Evolutionary conservation across 2,888 invertebrate species (phyloP).

Genomic region (Protonemura montana): DNA sequence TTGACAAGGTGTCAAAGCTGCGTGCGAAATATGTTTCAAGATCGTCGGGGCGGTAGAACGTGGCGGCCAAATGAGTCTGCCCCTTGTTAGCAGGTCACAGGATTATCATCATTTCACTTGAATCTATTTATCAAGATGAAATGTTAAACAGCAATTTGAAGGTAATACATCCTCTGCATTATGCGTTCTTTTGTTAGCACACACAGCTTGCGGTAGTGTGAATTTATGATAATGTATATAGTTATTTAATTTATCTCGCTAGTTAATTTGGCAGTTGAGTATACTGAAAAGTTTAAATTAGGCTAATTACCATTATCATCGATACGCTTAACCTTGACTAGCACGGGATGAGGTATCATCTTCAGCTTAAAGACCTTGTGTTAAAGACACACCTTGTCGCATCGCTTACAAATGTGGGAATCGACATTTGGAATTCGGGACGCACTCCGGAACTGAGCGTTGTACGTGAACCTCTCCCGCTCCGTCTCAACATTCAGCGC

Average conservation of each 20-base stretch:
- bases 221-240: background rate
- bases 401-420: background rate
- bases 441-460: background rate
- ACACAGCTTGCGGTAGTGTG: background rate
- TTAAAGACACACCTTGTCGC: background rate
- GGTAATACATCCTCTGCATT: background rate
- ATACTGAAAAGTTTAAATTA: conserved; percentile 2
- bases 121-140: background rate
- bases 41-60: no score
- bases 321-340: background rate
- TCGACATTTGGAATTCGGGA: background rate
- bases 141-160: background rate
- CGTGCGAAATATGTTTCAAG: background rate
- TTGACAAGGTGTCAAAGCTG: background rate
- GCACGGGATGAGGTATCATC: no score
- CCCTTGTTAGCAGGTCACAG: background rate
- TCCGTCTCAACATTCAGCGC: background rate
- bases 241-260: background rate
- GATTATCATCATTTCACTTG: background rate
- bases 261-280: background rate
- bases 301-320: background rate
- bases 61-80: background rate
- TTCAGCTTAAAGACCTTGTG: background rate
- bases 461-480: no score
- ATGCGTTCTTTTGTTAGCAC: background rate